Evolutionary conservation across 2,888 invertebrate genomes (phyloP).

Genomic region (Drosophila maculinotata): DNA sequence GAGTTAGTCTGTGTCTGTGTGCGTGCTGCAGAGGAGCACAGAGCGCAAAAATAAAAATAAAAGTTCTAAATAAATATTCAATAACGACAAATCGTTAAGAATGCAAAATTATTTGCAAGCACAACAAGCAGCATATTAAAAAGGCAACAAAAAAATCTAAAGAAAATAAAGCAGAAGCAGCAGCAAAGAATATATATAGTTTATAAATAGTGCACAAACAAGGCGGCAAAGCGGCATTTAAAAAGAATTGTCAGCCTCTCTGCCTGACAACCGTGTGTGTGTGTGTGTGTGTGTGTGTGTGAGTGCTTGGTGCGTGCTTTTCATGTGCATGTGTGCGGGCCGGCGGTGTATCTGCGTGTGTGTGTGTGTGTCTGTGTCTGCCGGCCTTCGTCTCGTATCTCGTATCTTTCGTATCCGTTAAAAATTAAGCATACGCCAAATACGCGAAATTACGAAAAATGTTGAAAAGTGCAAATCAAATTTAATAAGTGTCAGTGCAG

Average conservation of each 20-base stretch:
- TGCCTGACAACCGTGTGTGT: constrained; percentile 36
- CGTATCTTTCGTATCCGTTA: constrained; percentile 39
- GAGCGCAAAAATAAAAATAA: constrained; percentile 48
- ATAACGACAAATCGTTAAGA: constrained; percentile 59
- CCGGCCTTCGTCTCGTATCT: constrained; percentile 44
- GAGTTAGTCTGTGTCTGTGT: constrained; percentile 16
- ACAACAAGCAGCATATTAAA: constrained; percentile 47
- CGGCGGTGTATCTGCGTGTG: constrained; percentile 33
- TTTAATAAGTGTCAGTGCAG: constrained; percentile 65
- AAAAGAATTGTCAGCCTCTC: constrained; percentile 71
- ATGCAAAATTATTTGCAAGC: constrained; percentile 59
- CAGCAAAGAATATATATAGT: constrained; percentile 50
- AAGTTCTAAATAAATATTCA: constrained; percentile 67
- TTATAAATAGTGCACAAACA: constrained; percentile 79
- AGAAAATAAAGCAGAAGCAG: constrained; percentile 16
- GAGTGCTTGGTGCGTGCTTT: constrained; percentile 24
- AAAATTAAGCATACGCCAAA: constrained; percentile 56
- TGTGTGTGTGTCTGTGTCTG: constrained; percentile 40
- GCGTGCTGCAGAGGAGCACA: constrained; percentile 38
- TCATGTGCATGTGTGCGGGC: constrained; percentile 41
- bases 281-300: constrained; percentile 26
- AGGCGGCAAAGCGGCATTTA: constrained; percentile 52
- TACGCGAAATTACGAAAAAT: constrained; percentile 56
- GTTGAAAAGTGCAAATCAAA: constrained; percentile 63
- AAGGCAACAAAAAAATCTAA: constrained; percentile 24